Evolutionary conservation across 2,888 invertebrate species (phyloP).

Genomic region (Lasioglossum leucozonium): DNA sequence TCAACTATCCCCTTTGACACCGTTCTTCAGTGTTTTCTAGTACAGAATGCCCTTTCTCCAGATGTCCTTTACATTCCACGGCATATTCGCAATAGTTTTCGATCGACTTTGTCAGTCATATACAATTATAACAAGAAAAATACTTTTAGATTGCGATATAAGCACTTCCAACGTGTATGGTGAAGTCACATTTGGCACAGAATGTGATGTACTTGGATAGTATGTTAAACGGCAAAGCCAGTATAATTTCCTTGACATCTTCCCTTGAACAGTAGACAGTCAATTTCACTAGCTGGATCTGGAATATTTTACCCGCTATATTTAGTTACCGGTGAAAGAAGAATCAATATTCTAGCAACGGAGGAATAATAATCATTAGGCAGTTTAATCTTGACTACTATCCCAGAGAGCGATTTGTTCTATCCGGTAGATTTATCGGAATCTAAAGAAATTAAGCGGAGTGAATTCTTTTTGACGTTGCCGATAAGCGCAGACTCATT

Average conservation of each 20-base stretch:
- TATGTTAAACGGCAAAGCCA: neutral
- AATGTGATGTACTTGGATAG: neutral
- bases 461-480: neutral
- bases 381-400: neutral
- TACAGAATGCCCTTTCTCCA: too few relatives aligned
- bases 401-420: neutral
- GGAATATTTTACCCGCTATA: neutral
- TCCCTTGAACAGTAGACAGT: neutral
- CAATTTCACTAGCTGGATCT: neutral
- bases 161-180: neutral
- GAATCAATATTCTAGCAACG: neutral
- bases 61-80: neutral
- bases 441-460: slow-evolving; percentile 3
- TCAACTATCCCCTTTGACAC: neutral
- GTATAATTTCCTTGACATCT: neutral
- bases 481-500: neutral
- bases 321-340: neutral
- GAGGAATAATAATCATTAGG: neutral
- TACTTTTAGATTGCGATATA: neutral
- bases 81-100: neutral
- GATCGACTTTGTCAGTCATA: neutral
- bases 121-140: neutral
- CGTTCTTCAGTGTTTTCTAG: neutral
- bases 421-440: slow-evolving; percentile 6
- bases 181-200: neutral